phyloP scores from a whole-genome alignment of 2,888 invertebrate species.

The Laothoe populi region DNA sequence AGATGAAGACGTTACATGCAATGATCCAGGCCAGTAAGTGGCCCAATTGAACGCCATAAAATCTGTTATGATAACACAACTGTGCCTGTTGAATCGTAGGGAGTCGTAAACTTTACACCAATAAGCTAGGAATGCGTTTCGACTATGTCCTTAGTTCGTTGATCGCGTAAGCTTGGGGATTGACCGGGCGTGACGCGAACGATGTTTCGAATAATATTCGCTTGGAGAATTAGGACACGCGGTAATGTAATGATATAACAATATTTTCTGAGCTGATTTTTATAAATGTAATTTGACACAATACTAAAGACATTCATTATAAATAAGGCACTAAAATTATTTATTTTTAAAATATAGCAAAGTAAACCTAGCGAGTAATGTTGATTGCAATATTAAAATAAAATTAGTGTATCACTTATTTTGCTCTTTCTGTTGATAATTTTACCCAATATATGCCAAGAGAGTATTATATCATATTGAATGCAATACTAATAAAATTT shows the following conservation, averaged over 20 bases:
- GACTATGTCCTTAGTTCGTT: conserved; percentile 61
- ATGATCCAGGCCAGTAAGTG: conserved; percentile 40
- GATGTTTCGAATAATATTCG: conserved; percentile 29
- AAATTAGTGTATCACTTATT: too few species aligned
- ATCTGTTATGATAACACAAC: conserved; percentile 54
- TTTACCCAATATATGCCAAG: too few species aligned
- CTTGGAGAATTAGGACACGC: conserved; percentile 25
- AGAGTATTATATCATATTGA: too few species aligned
- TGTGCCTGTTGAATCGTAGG: conserved; percentile 45
- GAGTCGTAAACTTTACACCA: conserved; percentile 54
- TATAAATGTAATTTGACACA: too few species aligned
- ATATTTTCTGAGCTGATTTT: neutral
- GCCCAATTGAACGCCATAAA: conserved; percentile 47
- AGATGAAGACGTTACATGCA: neutral
- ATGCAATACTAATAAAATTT: too few species aligned
- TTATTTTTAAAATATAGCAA: too few species aligned
- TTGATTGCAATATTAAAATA: too few species aligned
- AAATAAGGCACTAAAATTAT: too few species aligned
- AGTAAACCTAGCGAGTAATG: too few species aligned
- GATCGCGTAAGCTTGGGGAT: conserved; percentile 51
- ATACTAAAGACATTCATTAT: too few species aligned
- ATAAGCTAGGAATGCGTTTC: conserved; percentile 62
- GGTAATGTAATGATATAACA: neutral
- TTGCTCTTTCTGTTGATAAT: too few species aligned
- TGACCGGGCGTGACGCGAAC: conserved; percentile 23